Percentiles rank a stretch among this genome's conserved stretches.
Conservation (phyloP, 2,888 invertebrate genomes). For the Ochropleura plecta region DNA sequence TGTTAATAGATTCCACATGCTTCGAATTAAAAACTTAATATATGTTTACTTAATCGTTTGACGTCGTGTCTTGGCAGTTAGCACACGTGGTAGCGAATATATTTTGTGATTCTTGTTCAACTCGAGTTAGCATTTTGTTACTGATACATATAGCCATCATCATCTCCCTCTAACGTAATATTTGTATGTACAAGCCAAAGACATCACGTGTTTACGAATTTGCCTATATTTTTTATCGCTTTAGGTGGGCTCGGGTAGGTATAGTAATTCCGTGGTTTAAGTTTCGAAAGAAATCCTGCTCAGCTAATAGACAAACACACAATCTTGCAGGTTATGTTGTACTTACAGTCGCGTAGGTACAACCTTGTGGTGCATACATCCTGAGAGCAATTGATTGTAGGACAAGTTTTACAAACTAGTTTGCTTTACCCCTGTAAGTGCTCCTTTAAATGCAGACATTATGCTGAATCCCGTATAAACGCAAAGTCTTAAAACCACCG, state of each 20-base stretch:
- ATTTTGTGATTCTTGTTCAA: conserved; percentile 15
- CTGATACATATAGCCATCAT: neutral
- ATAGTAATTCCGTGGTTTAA: neutral
- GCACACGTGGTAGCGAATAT: conserved; percentile 36
- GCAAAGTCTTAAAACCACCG: conserved; percentile 35
- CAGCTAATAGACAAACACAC: neutral
- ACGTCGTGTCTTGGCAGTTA: conserved; percentile 54
- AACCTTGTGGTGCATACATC: neutral
- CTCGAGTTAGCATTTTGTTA: conserved; percentile 6
- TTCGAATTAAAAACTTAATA: conserved; percentile 28
- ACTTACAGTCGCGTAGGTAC: neutral
- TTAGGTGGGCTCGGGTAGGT: too few species aligned
- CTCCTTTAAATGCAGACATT: conserved; percentile 1
- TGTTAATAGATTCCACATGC: conserved; percentile 45
- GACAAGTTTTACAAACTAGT: conserved; percentile 1
- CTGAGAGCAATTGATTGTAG: neutral
- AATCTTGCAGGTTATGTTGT: neutral
- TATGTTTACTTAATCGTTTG: conserved; percentile 47
- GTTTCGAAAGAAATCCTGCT: neutral
- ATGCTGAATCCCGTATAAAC: conserved; percentile 24
- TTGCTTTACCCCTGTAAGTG: neutral
- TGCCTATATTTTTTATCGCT: neutral
- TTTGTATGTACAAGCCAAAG: neutral
- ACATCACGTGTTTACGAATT: neutral
- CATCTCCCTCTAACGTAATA: neutral